These are phyloP conservation scores for Perca schrenkii DNA, from an alignment of 2,113 vertebrate genomes.

Conservation along the genomic window DNA sequence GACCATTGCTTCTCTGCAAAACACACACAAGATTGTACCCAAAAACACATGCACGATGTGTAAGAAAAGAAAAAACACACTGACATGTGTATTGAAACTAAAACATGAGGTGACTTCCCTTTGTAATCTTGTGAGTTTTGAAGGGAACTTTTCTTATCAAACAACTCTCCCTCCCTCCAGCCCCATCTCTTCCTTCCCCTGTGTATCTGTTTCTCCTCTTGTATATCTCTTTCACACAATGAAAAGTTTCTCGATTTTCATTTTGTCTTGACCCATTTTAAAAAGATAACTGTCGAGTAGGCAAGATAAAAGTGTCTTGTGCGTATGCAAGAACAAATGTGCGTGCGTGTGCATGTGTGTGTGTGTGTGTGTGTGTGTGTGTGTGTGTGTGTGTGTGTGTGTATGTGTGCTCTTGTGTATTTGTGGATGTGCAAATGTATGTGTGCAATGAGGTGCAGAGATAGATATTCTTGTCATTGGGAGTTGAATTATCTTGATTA, in stretches of 20 bases:
- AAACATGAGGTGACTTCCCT: slow-evolving; percentile 38
- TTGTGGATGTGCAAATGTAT: slow-evolving; percentile 17
- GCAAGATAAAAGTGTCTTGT: slow-evolving; percentile 56
- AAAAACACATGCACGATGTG: not conserved
- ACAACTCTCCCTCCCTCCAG: slow-evolving; percentile 13
- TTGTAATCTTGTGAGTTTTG: slow-evolving; percentile 49
- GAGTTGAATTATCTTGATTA: slow-evolving; percentile 73
- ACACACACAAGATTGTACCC: not conserved
- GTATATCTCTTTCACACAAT: slow-evolving; percentile 61
- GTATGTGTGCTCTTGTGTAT: slow-evolving; percentile 13
- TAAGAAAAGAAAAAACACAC: slow-evolving; percentile 2
- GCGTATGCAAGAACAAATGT: slow-evolving; percentile 47
- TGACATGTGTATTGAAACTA: slow-evolving; percentile 3
- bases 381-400: slow-evolving; percentile 8
- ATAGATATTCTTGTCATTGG: slow-evolving; percentile 69
- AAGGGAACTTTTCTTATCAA: slow-evolving; percentile 63
- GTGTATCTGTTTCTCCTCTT: slow-evolving; percentile 41
- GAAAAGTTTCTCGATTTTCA: slow-evolving; percentile 62
- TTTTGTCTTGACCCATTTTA: slow-evolving; percentile 77
- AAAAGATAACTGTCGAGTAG: slow-evolving; percentile 66
- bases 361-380: slow-evolving; percentile 6
- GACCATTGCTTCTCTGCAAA: slow-evolving; percentile 7
- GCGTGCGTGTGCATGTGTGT: slow-evolving; percentile 5
- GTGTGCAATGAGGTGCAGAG: slow-evolving; percentile 26
- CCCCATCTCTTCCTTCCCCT: slow-evolving; percentile 36